These are phyloP conservation scores for Clamator glandarius DNA, from an alignment of 2,797 vertebrate genomes.

Conservation along the genomic window DNA sequence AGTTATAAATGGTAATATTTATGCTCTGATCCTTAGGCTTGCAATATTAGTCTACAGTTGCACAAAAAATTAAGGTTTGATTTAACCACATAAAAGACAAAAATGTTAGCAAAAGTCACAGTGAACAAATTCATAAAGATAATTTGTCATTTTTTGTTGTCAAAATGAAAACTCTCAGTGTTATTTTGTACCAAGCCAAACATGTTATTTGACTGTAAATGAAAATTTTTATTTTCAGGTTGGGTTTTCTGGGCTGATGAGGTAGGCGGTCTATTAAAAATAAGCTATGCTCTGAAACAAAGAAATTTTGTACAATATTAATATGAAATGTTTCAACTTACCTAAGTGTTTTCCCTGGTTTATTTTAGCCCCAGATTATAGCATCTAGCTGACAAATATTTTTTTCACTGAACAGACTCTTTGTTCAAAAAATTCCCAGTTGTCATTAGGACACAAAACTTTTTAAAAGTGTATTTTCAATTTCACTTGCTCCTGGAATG, in stretches of 20 bases:
- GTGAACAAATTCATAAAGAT: neutral
- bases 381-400: neutral
- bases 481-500: neutral
- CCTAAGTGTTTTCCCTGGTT: neutral
- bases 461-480: neutral
- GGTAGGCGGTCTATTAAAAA: slow-evolving; percentile 12
- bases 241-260: neutral
- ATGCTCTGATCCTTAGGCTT: neutral
- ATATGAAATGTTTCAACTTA: slow-evolving; percentile 54
- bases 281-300: slow-evolving; percentile 10
- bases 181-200: neutral
- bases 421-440: neutral
- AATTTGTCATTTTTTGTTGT: neutral
- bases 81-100: neutral
- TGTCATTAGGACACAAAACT: neutral
- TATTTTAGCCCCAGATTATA: neutral
- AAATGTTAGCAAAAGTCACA: neutral
- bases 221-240: neutral
- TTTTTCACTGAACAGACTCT: neutral
- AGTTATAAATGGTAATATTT: neutral
- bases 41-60: neutral
- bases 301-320: neutral
- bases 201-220: neutral
- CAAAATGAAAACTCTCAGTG: neutral
- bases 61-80: neutral